Evolutionary conservation across 2,113 vertebrate genomes (phyloP), one percentile per base, ranked within the genome.

Genomic region (Gadus macrocephalus): DNA sequence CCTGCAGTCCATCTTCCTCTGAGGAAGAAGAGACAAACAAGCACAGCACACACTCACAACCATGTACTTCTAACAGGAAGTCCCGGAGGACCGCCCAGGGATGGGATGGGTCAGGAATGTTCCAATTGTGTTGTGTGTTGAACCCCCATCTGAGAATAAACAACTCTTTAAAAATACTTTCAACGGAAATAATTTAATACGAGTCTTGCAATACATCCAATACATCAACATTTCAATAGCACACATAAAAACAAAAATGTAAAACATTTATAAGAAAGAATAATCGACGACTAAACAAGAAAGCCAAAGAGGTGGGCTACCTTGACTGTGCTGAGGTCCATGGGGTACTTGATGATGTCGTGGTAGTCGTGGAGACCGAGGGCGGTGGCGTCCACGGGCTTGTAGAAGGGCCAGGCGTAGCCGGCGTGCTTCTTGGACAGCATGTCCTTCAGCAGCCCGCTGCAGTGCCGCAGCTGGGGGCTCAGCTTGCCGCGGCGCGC

Each of bases 331-430:
- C 94, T 94, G 89, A 98, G 95, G 85, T 98, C 96, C 95, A 98
- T 97, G 76, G 96, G 96, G 83, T 94, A 93, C 78, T 98, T 98
- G 87, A 98, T 97, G 88, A 98, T 96, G 62, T 97, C 95, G 1
- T 97, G 94, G 78, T 98, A 98, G 82, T 98, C 96, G 3, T 97
- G 96, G 1, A 98, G 92, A 3, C 94, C 94, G 38, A 98, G 90
- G 0, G 94, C 91, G 0, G 93, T 91, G 5, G 94, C 94, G 1
- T 98, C 96, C 27, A 98, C 96, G 0, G 96, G 96, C 5, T 94
- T 95, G 91, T 98, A 98, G 89, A 98, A 98, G 31, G 96, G 96
- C 96, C 96, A 98, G 4, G 95, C 96, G 25, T 96, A 97, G 5
- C 91, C 95, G 0, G 94, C 94, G 1, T 98, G 96, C 72, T 98